These are phyloP conservation scores for Orchestes rusci DNA, from an alignment of 2,888 invertebrate genomes.

Conservation along the genomic window DNA sequence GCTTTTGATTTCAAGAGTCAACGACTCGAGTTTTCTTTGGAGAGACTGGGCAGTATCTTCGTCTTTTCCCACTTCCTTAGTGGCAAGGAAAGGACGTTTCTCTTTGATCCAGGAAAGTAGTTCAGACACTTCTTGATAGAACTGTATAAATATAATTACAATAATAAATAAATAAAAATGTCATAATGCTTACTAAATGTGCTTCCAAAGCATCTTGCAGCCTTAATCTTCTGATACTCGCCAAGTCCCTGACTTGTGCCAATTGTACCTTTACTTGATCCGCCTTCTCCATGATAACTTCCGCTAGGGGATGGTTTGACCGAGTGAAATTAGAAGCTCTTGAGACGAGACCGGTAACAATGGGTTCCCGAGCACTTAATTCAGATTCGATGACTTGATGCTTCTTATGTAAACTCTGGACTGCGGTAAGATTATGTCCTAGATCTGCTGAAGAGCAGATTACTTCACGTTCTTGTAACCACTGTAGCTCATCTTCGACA, in stretches of 20 bases:
- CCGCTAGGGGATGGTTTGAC: constrained; percentile 78
- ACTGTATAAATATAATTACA: constrained; percentile 47
- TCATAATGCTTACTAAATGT: constrained; percentile 61
- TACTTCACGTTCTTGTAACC: constrained; percentile 75
- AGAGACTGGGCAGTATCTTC: constrained; percentile 84
- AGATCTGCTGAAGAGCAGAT: constrained; percentile 65
- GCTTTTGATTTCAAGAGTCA: constrained; percentile 74
- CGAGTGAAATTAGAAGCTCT: constrained; percentile 72
- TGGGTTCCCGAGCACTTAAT: constrained; percentile 77
- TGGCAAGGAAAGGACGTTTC: constrained; percentile 66
- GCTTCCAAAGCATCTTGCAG: constrained; percentile 77
- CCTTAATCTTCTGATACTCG: constrained; percentile 62
- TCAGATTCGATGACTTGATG: constrained; percentile 89
- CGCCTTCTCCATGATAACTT: constrained; percentile 62
- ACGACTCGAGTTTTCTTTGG: constrained; percentile 73
- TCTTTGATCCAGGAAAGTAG: constrained; percentile 90
- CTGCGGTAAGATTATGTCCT: constrained; percentile 55
- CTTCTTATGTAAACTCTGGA: constrained; percentile 88
- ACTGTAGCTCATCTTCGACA: constrained; percentile 86
- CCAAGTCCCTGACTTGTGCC: constrained; percentile 62
- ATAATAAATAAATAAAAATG: too few species aligned
- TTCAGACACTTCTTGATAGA: constrained; percentile 84
- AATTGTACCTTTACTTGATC: constrained; percentile 63
- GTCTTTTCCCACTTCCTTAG: constrained; percentile 81
- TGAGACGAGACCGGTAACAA: constrained; percentile 64